Base-by-base conservation (phyloP, 1,140 invertebrate genomes). In the Leptopilina clavipes region DNA sequence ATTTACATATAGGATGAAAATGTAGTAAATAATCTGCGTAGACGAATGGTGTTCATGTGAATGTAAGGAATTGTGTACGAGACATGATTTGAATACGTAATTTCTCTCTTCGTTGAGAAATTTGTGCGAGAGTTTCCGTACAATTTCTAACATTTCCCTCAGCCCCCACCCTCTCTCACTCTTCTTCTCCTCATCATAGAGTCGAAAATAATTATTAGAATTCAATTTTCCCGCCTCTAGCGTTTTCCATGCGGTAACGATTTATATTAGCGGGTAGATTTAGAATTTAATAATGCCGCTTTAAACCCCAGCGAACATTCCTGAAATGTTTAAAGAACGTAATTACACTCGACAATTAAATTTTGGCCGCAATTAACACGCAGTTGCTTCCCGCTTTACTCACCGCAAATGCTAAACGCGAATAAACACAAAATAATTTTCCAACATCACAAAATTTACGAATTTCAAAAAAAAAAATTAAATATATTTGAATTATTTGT, bases 11-110 rank as follows among this genome's bases (percentile, higher is more conserved):
- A 40, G 5, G 14, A 14, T 22, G 11, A 5, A 31, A 14, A 1
- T 31, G 14, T 31, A 37, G 22, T 1, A 31, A 65, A 65, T 31
- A 65, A 3, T 3, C 6, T 8, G n/a, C n/a, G n/a, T 31, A n/a
- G 3, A 65, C 12, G 25, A 54, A 25, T 22, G 3, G 12, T 3
- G n/a, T 65, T 9, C 19, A 65, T 31, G 59, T 65, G 14, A 65
- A 6, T n/a, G 10, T 65, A 25, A 65, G 59, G 59, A 65, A 65
- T 65, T 31, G 59, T 31, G 25, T 31, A 65, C 59, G 25, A 31
- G 59, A 65, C 59, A 65, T 2, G 59, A 65, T 65, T 65, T 65
- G 25, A 65, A 65, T 65, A 65, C 25, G 59, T 31, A 65, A 65
- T 65, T 65, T 65, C 59, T 59, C 56, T 65, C 25, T 31, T 14